phyloP scores from a whole-genome alignment of 2,888 invertebrate genomes.

The Leucophenga montana region DNA sequence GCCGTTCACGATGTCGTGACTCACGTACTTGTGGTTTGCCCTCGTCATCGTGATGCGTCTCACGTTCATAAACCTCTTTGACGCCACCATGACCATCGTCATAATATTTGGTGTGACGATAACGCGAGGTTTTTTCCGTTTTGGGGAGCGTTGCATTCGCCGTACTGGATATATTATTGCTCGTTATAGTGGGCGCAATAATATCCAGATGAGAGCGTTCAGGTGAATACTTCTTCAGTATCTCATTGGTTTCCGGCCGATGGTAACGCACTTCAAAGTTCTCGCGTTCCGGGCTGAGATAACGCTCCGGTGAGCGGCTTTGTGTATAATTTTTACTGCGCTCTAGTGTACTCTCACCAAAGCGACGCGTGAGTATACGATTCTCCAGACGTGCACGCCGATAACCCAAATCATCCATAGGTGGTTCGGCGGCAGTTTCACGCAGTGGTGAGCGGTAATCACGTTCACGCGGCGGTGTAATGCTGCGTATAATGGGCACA shows the following conservation, averaged over 20 bases:
- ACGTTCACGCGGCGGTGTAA: constrained; percentile 74
- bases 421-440: constrained; percentile 49
- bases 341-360: constrained; percentile 71
- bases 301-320: constrained; percentile 41
- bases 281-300: constrained; percentile 60
- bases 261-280: constrained; percentile 60
- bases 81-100: constrained; percentile 75
- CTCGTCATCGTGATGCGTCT: constrained; percentile 72
- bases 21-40: constrained; percentile 72
- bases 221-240: constrained; percentile 64
- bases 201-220: constrained; percentile 68
- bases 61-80: constrained; percentile 73
- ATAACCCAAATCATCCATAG: constrained; percentile 76
- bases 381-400: constrained; percentile 84
- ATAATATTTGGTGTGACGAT: constrained; percentile 70
- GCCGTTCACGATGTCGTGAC: constrained; percentile 72
- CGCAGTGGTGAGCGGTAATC: constrained; percentile 76
- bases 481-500: constrained; percentile 77
- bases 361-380: constrained; percentile 78
- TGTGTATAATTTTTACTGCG: constrained; percentile 67
- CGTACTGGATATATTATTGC: constrained; percentile 52
- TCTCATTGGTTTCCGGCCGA: constrained; percentile 61
- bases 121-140: constrained; percentile 67
- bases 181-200: constrained; percentile 50
- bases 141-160: constrained; percentile 48